Base-by-base conservation (phyloP, 2,113 vertebrate genomes). In the Rhineura floridana region DNA sequence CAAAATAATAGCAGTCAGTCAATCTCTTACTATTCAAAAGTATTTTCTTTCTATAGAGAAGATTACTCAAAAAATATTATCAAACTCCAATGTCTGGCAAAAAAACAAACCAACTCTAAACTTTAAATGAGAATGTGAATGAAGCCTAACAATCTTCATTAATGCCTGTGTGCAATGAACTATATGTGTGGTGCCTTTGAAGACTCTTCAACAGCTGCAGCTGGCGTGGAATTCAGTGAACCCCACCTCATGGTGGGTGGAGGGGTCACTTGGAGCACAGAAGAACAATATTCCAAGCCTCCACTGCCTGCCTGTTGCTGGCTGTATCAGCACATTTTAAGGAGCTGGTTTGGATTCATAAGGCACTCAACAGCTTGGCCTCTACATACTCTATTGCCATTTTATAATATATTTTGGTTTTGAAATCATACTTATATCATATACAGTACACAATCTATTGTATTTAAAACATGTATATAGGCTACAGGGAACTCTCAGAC, bases 161-260 rank as follows among this genome's bases (percentile, higher is more conserved):
- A 25, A 50, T 21, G n/a, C 17, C 44, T 42, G 6, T 30, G 46
- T 39, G 28, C 36, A 50, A 30, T 83, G 70, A 83, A 83, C 62
- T 67, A 70, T 88, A 30, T 65, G 13, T 30, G 11, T 75, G 62
- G 44, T 77, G 44, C 62, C 72, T 77, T 52, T 67, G 62, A 82
- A 83, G 72, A 42, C 72, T 63, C 10, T 77, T 83, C 87, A 83
- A 83, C 87, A 88, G 87, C 81, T 88, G 87, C 72, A 88, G 59
- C 59, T 88, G 81, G 25, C 65, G 36, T 65, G 87, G 81, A 88
- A 88, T 88, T 81, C 44, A 82, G 25, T 52, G 70, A n/a, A 88
- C 72, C 72, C 87, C 81, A 77, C 87, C 81, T 77, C 44, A 77
- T 39, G 87, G 63, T 83, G 87, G 87, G 86, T 76, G 87, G 80